Evolutionary conservation across 2,888 invertebrate genomes (phyloP), one percentile per base, ranked within the genome.

Genomic region (Polydrusus tereticollis): DNA sequence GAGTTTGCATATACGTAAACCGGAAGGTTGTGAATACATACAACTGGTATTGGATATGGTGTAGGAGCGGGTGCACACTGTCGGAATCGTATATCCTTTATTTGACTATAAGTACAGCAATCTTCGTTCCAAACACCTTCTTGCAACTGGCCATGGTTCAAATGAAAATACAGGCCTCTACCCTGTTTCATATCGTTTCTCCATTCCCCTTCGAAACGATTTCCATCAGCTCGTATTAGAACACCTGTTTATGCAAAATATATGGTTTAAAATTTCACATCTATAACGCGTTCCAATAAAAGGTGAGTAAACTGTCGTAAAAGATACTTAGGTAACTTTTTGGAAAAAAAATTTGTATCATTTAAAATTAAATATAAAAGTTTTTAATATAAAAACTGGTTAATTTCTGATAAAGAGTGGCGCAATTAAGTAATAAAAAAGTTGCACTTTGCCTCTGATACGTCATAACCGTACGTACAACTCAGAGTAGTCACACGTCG

Each of bases 191-290:
- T 77, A 75, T 89, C 88, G 5, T 85, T 78, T 33, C 84, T 79
- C 88, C 91, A 92, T 69, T 87, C 80, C 0, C 92, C 93, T 83
- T 91, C 91, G 80, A 90, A 92, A 57, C 91, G 86, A 78, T 90
- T 89, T 2, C 89, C 89, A 79, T 90, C 88, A 43, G 80, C 89
- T 88, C 77, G 62, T 67, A 82, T 82, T 71, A 76, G 80, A 80
- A 80, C 79, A 60, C 77, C 81, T 75, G 74, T 75, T 80, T 79
- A 20, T 78, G 60, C 16, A 79, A 66, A 16, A 38, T 38, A 33
- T n/a, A n/a, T n/a, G n/a, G n/a, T n/a, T n/a, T n/a, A n/a, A n/a
- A n/a, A n/a, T n/a, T n/a, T n/a, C n/a, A n/a, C n/a, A n/a, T n/a
- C n/a, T n/a, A n/a, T n/a, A n/a, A n/a, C n/a, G n/a, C n/a, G n/a